These are phyloP conservation scores for Pantherophis alleghaniensis DNA, from an alignment of 2,797 vertebrate species.

Conservation along the genomic window DNA sequence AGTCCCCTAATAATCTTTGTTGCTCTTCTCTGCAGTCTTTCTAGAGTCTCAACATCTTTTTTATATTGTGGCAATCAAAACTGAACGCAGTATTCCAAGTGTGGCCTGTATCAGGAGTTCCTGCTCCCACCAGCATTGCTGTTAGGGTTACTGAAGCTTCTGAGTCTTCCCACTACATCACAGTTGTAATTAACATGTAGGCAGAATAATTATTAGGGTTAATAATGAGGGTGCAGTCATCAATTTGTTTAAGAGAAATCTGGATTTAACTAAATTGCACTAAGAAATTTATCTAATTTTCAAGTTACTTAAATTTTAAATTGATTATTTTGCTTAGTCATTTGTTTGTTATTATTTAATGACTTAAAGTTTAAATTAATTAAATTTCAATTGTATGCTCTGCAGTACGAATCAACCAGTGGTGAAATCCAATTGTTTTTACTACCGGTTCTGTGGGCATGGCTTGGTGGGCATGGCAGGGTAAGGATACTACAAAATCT, in stretches of 20 bases:
- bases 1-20: no score
- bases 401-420: not conserved
- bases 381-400: not conserved
- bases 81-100: not conserved
- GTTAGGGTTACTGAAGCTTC: not conserved
- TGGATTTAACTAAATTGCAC: conserved; percentile 12
- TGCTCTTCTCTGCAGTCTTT: no score
- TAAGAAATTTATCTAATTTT: not conserved
- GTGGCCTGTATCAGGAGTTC: not conserved
- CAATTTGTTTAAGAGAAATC: conserved; percentile 37
- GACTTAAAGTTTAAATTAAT: not conserved
- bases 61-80: not conserved
- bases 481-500: no score
- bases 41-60: not conserved
- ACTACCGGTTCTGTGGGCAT: no score
- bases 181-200: conserved; percentile 25
- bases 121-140: not conserved
- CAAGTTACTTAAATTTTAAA: not conserved
- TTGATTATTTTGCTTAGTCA: not conserved
- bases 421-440: no score
- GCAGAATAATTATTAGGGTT: conserved; percentile 35
- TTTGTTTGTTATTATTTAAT: not conserved
- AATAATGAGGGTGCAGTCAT: not conserved
- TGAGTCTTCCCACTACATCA: not conserved
- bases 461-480: no score